Evolutionary conservation across 2,797 vertebrate species (phyloP).

Genomic region (Sphaeramia orbicularis): DNA sequence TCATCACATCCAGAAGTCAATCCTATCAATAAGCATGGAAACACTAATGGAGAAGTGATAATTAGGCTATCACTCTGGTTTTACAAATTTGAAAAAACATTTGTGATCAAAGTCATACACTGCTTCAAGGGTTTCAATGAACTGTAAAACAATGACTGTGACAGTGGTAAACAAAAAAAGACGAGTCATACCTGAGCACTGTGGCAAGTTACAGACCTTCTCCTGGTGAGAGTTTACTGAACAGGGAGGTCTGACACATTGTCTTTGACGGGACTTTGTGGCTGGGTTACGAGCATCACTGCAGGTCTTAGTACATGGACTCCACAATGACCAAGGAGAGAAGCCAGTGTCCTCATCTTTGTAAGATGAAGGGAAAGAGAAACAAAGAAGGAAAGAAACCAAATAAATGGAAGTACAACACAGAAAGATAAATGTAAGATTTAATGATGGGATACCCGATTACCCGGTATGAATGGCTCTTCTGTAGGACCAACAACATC

Average conservation of each 20-base stretch:
- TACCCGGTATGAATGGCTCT: constrained; percentile 86
- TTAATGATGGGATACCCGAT: not conserved
- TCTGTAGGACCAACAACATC: constrained; percentile 75
- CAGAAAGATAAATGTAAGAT: not conserved
- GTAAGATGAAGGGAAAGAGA: not conserved
- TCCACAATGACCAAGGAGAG: constrained; percentile 87
- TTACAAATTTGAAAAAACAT: too few relatives aligned
- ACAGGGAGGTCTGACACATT: constrained; percentile 84
- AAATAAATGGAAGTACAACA: not conserved
- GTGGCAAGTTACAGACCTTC: constrained; percentile 89
- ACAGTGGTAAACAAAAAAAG: not conserved
- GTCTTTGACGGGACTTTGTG: constrained; percentile 83
- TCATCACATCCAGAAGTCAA: too few relatives aligned
- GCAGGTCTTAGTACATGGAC: constrained; percentile 88
- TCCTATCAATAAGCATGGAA: too few relatives aligned
- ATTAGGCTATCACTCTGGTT: too few relatives aligned
- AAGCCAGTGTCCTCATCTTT: constrained; percentile 83
- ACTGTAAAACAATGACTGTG: not conserved
- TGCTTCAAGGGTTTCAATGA: too few relatives aligned
- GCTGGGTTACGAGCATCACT: constrained; percentile 79
- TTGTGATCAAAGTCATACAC: too few relatives aligned
- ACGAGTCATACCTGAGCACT: constrained; percentile 83
- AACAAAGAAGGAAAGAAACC: not conserved
- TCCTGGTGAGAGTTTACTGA: constrained; percentile 82
- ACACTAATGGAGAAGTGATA: too few relatives aligned